phyloP scores from a whole-genome alignment of 2,888 invertebrate species.

The Pedicia rivosa region DNA sequence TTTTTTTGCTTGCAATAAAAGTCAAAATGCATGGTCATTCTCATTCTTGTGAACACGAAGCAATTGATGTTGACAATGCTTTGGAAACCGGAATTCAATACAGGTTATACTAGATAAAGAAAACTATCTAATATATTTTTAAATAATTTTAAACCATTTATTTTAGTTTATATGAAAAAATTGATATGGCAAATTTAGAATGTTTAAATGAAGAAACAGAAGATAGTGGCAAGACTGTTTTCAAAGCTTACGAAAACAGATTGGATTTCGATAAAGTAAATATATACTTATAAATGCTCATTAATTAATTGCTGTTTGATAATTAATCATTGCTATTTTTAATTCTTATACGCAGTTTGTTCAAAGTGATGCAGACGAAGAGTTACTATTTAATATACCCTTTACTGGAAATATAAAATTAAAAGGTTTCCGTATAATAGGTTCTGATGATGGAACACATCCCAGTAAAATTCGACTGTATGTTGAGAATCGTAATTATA shows the following conservation, averaged over 20 bases:
- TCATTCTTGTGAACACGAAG: slow-evolving; percentile 27
- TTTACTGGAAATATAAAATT: slow-evolving; percentile 92
- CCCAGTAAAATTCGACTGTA: slow-evolving; percentile 79
- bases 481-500: slow-evolving; percentile 27
- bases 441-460: slow-evolving; percentile 75
- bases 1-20: no score
- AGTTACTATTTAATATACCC: slow-evolving; percentile 90
- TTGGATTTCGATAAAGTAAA: slow-evolving; percentile 57
- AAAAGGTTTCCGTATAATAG: slow-evolving; percentile 82
- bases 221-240: slow-evolving; percentile 74
- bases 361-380: slow-evolving; percentile 92
- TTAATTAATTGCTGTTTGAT: neutral
- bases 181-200: slow-evolving; percentile 70
- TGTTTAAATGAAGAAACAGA: slow-evolving; percentile 83
- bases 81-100: slow-evolving; percentile 30
- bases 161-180: slow-evolving; percentile 80
- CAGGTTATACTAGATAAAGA: no score
- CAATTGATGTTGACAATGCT: slow-evolving; percentile 25
- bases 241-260: slow-evolving; percentile 83
- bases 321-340: neutral
- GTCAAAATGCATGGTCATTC: slow-evolving; percentile 28
- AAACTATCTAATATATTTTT: no score
- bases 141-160: no score
- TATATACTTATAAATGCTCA: slow-evolving; percentile 5
- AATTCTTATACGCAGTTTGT: slow-evolving; percentile 75